Conservation (phyloP, 2,113 vertebrate species). For the Puffinus mauretanicus region DNA sequence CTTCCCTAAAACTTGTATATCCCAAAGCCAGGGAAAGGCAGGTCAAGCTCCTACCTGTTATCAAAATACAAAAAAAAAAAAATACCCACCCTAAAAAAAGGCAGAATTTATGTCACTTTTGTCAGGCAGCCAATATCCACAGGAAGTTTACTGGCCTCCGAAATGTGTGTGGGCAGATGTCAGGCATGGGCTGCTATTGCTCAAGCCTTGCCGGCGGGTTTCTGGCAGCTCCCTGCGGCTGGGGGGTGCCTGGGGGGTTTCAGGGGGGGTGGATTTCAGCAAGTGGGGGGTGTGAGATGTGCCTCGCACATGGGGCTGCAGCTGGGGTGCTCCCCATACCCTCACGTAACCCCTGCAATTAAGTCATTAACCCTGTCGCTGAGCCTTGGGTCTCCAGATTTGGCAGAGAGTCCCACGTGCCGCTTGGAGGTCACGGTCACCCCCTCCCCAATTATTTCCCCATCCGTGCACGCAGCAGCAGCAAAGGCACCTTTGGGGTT, state of each 20-base stretch:
- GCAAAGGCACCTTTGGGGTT: background rate
- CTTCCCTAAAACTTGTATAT: background rate
- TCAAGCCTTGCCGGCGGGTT: background rate
- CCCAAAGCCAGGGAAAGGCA: background rate
- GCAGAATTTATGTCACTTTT: background rate
- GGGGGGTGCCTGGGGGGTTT: background rate
- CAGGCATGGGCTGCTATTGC: constrained; percentile 22
- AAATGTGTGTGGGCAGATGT: constrained; percentile 42
- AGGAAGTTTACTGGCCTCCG: constrained; percentile 53
- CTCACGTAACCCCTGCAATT: rapidly evolving
- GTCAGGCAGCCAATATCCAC: constrained; percentile 42
- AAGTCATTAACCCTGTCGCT: rapidly evolving
- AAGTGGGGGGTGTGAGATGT: background rate
- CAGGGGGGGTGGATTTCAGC: background rate
- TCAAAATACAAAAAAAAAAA: background rate
- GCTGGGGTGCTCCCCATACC: background rate
- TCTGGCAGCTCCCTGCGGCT: background rate
- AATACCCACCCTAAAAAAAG: background rate
- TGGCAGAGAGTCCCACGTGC: rapidly evolving
- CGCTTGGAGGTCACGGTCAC: rapidly evolving
- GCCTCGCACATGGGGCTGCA: background rate
- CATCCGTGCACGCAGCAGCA: rapidly evolving
- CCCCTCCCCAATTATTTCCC: background rate
- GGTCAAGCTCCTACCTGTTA: background rate
- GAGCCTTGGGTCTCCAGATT: background rate